These are phyloP conservation scores for Mionectes olivaceus DNA, from an alignment of 2,797 vertebrate genomes.

Conservation along the genomic window DNA sequence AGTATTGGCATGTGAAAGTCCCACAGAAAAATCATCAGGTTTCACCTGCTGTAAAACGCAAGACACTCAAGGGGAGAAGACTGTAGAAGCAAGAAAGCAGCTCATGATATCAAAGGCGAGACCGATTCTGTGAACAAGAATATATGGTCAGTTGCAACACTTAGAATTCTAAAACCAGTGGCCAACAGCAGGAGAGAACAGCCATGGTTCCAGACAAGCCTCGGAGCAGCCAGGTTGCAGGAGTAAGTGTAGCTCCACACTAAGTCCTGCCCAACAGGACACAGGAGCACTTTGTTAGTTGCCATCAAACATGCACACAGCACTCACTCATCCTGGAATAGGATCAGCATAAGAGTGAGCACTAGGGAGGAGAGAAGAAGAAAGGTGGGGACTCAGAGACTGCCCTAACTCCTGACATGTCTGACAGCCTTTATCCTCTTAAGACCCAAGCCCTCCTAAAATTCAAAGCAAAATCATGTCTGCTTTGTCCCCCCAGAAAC, in stretches of 20 bases:
- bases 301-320: background rate
- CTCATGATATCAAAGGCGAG: background rate
- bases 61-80: background rate
- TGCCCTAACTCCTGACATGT: background rate
- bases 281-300: background rate
- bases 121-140: background rate
- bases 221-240: background rate
- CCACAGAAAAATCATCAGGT: background rate
- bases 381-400: background rate
- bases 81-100: background rate
- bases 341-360: background rate
- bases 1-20: background rate
- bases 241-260: background rate
- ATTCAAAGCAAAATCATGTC: background rate
- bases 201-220: background rate
- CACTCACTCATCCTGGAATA: background rate
- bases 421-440: background rate
- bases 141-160: rapidly evolving
- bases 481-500: background rate
- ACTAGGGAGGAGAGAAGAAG: background rate
- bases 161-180: background rate
- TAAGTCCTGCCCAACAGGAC: background rate
- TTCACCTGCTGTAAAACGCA: background rate
- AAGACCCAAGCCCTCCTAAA: background rate
- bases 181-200: background rate